Conservation (phyloP, 2,113 vertebrate species). For the Nycticorax nycticorax region DNA sequence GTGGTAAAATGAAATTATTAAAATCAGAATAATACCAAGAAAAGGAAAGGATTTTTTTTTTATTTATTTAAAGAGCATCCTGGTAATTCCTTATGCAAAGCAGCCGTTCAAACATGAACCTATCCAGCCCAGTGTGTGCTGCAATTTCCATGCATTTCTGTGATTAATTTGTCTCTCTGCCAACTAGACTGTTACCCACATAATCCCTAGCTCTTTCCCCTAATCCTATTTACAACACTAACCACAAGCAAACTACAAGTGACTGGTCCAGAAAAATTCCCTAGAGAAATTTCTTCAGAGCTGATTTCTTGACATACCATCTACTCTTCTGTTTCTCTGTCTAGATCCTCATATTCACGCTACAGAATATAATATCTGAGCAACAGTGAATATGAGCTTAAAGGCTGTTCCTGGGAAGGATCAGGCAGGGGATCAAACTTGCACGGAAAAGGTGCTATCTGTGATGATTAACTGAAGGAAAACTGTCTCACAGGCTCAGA, state of each 20-base stretch:
- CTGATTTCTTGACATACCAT: neutral
- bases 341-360: neutral
- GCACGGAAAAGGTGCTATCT: neutral
- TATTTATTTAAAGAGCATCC: neutral
- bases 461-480: neutral
- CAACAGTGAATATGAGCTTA: neutral
- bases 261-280: slow-evolving; percentile 24
- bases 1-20: neutral
- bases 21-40: neutral
- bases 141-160: neutral
- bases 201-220: neutral
- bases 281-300: neutral
- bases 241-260: slow-evolving; percentile 6
- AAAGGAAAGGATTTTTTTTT: neutral
- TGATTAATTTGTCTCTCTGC: slow-evolving; percentile 40
- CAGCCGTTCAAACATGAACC: slow-evolving; percentile 42
- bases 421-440: neutral
- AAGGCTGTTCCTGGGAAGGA: neutral
- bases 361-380: neutral
- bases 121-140: neutral
- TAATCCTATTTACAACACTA: slow-evolving; percentile 54
- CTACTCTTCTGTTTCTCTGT: neutral
- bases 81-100: neutral
- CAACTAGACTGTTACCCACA: neutral
- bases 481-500: neutral